phyloP scores from a whole-genome alignment of 2,888 invertebrate species.

The Sisyra terminalis region DNA sequence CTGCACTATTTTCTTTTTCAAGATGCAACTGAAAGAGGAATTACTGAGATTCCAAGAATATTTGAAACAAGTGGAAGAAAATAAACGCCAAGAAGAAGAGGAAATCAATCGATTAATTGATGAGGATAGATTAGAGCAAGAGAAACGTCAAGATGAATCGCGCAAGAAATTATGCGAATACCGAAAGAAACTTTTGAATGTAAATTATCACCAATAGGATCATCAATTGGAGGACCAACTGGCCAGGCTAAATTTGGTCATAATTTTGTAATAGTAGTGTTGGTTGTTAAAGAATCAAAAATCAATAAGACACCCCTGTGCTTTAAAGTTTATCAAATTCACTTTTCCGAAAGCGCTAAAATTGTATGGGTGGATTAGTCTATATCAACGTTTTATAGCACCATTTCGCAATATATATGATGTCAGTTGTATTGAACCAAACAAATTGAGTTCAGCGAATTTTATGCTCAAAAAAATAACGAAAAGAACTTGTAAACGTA shows the following conservation, averaged over 20 bases:
- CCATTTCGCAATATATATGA: too few relatives aligned
- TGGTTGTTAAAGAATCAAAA: too few relatives aligned
- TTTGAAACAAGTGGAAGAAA: constrained; percentile 19
- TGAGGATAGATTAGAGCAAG: constrained; percentile 20
- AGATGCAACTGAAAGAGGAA: constrained; percentile 17
- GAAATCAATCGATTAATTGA: constrained; percentile 18
- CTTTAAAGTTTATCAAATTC: too few relatives aligned
- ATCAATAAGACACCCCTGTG: too few relatives aligned
- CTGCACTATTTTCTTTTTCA: neutral
- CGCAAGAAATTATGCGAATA: constrained; percentile 16
- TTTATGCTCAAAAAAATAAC: too few relatives aligned
- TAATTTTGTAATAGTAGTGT: too few relatives aligned
- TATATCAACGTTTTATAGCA: too few relatives aligned
- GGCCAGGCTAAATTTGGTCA: constrained; percentile 20
- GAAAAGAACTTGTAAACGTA: too few relatives aligned
- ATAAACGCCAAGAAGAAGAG: constrained; percentile 21
- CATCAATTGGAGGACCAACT: constrained; percentile 19
- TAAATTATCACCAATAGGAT: constrained; percentile 12
- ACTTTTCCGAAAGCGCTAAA: too few relatives aligned
- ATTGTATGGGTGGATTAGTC: too few relatives aligned
- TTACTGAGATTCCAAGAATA: constrained; percentile 20
- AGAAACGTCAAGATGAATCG: constrained; percentile 18
- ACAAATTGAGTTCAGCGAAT: too few relatives aligned
- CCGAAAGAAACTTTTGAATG: neutral
- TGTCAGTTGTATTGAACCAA: too few relatives aligned